Percentiles rank a stretch among this genome's conserved stretches.
phyloP scores from a whole-genome alignment of 2,797 vertebrate species.

The Anisognathus igniventris region DNA sequence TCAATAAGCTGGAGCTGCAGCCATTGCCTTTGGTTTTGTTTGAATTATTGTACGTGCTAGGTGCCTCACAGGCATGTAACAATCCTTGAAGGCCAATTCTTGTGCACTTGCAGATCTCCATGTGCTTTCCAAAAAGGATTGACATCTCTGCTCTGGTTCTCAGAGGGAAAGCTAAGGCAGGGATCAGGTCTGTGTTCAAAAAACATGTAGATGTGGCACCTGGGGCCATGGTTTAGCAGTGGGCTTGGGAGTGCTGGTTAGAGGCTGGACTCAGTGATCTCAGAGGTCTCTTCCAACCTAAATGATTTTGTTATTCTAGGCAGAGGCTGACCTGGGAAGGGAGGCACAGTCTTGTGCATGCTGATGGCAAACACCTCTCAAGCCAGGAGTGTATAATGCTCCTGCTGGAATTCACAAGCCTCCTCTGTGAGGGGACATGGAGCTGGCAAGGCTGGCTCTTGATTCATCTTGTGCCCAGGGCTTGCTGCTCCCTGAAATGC shows the following conservation, averaged over 20 bases:
- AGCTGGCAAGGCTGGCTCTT: neutral
- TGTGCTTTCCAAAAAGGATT: neutral
- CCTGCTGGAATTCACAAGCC: neutral
- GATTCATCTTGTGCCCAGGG: neutral
- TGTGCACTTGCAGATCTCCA: neutral
- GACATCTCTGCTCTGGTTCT: neutral
- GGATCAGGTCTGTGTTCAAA: neutral
- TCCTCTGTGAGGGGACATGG: neutral
- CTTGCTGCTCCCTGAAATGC: neutral
- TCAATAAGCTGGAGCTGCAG: neutral
- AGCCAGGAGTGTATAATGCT: fast-evolving
- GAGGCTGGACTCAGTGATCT: neutral
- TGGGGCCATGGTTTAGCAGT: neutral
- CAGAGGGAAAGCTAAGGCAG: neutral
- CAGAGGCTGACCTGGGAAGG: neutral
- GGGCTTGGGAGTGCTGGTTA: neutral
- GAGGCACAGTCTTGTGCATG: neutral
- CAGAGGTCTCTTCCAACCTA: neutral
- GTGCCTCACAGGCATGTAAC: neutral
- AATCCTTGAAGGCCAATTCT: neutral
- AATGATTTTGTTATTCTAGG: neutral
- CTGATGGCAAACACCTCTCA: neutral
- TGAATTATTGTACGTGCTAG: neutral
- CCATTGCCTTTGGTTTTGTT: neutral
- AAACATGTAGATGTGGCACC: neutral